These are phyloP conservation scores for Mythimna ferrago DNA, from an alignment of 2,888 invertebrate species.

Conservation along the genomic window DNA sequence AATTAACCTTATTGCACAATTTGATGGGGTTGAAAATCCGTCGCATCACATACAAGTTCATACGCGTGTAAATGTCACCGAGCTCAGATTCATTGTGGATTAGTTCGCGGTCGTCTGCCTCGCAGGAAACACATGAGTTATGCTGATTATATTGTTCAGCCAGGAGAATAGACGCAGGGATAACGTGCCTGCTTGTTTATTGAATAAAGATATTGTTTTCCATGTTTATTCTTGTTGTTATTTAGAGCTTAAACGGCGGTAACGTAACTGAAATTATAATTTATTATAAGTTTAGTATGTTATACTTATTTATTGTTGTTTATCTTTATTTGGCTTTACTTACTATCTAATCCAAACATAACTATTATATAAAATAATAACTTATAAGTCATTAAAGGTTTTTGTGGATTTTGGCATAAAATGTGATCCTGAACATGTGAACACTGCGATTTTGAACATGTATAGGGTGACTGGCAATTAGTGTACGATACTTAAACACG, in stretches of 20 bases:
- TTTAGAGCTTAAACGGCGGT: not conserved
- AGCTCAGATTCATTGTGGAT: conserved; percentile 48
- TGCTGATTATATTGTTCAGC: conserved; percentile 41
- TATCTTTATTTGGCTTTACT: no score
- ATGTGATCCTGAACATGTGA: no score
- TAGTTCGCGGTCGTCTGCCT: conserved; percentile 18
- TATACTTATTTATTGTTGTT: no score
- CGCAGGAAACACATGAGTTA: conserved; percentile 27
- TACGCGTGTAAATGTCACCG: conserved; percentile 38
- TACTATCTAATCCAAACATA: no score
- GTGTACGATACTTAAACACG: no score
- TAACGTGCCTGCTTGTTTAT: conserved; percentile 6
- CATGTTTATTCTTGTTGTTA: not conserved
- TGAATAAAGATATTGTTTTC: not conserved
- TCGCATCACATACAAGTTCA: conserved; percentile 25
- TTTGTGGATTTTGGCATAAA: no score
- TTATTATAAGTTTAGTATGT: no score
- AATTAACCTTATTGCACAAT: conserved; percentile 29
- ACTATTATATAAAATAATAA: no score
- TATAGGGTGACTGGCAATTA: no score
- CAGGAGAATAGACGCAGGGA: conserved; percentile 1
- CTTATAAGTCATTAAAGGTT: no score
- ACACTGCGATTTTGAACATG: no score
- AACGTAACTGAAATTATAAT: not conserved
- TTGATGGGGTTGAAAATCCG: conserved; percentile 24